Percentiles rank a stretch among this genome's conserved stretches.
phyloP scores from a whole-genome alignment of 2,797 vertebrate species.

The Takifugu rubripes region DNA sequence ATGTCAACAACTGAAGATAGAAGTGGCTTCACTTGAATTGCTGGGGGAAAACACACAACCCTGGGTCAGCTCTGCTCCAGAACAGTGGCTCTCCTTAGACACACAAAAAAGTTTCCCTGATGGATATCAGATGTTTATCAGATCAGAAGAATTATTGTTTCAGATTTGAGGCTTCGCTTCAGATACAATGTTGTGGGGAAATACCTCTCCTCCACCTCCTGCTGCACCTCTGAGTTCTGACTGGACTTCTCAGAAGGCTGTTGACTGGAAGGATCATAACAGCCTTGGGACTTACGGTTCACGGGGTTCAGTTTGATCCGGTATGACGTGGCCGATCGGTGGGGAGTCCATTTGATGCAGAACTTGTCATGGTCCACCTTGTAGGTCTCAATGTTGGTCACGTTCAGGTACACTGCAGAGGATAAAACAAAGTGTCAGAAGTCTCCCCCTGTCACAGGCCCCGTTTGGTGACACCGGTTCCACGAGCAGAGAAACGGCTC shows the following conservation, averaged over 20 bases:
- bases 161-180: too few species aligned
- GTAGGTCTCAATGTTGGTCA: constrained; percentile 87
- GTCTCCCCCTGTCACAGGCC: too few species aligned
- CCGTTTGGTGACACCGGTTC: background rate
- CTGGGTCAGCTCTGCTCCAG: constrained; percentile 11
- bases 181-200: too few species aligned
- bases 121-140: constrained; percentile 1
- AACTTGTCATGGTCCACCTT: constrained; percentile 86
- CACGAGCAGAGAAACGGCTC: background rate
- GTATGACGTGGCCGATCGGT: constrained; percentile 91
- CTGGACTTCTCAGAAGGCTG: background rate
- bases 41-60: constrained; percentile 9
- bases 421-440: constrained; percentile 1
- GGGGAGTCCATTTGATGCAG: constrained; percentile 89
- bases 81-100: constrained; percentile 26
- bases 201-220: too few species aligned
- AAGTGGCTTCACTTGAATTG: too few species aligned
- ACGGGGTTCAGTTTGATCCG: constrained; percentile 86
- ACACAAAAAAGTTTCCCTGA: constrained; percentile 6
- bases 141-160: background rate
- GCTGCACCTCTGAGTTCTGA: too few species aligned
- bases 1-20: background rate
- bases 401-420: constrained; percentile 89
- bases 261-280: background rate
- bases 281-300: constrained; percentile 75